phyloP scores from a whole-genome alignment of 2,797 vertebrate genomes.

The Semaprochilodus insignis region DNA sequence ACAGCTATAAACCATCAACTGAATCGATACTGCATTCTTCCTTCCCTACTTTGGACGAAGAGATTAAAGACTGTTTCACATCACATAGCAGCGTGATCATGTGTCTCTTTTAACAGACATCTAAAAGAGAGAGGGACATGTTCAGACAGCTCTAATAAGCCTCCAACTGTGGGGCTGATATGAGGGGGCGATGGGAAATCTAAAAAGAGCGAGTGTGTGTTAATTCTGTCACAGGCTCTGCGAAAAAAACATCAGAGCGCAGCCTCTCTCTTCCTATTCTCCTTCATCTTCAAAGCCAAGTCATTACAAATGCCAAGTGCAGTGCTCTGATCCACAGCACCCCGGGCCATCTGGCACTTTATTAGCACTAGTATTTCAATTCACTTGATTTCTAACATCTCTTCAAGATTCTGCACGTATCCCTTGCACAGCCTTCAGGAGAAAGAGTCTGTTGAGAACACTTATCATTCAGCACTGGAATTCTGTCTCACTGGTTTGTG shows the following conservation, averaged over 20 bases:
- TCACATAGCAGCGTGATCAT: neutral
- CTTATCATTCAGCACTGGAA: neutral
- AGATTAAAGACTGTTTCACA: neutral
- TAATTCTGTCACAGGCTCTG: conserved; percentile 17
- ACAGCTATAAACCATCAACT: neutral
- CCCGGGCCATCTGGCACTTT: conserved; percentile 26
- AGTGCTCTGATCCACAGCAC: conserved; percentile 54
- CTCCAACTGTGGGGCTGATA: neutral
- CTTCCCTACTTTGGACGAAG: neutral
- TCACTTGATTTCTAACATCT: neutral
- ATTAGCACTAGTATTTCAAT: neutral
- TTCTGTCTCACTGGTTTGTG: neutral
- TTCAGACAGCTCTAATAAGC: neutral
- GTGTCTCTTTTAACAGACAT: neutral
- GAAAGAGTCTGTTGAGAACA: neutral
- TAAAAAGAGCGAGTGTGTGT: neutral
- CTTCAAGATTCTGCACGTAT: neutral
- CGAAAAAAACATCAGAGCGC: neutral
- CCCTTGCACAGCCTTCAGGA: neutral
- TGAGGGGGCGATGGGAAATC: neutral
- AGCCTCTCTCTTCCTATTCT: neutral
- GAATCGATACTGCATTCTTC: neutral
- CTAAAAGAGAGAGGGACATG: neutral
- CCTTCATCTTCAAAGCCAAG: conserved; percentile 47
- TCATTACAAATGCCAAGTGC: conserved; percentile 72